Evolutionary conservation across 2,888 invertebrate genomes (phyloP).

Genomic region (Hydroisotoma schaefferi): DNA sequence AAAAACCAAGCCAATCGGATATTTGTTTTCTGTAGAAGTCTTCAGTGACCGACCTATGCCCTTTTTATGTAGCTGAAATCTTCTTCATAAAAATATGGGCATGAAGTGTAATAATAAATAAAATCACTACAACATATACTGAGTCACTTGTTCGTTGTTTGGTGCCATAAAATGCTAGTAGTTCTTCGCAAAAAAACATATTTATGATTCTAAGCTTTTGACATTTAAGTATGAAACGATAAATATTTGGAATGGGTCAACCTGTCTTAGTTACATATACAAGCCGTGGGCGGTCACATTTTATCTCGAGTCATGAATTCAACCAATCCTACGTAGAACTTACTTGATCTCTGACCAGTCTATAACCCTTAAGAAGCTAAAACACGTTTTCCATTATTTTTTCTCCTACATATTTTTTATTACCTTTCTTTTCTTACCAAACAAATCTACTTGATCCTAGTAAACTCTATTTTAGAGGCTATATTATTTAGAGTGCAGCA

Average conservation of each 20-base stretch:
- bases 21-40: too few relatives aligned
- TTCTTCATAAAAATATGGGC: too few relatives aligned
- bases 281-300: constrained; percentile 44
- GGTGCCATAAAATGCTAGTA: too few relatives aligned
- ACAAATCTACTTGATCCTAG: background rate
- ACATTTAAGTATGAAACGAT: constrained; percentile 39
- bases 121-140: too few relatives aligned
- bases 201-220: constrained; percentile 21
- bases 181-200: too few relatives aligned
- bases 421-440: background rate
- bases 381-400: background rate
- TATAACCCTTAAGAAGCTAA: constrained; percentile 2
- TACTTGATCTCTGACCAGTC: constrained; percentile 31
- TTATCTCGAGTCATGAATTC: constrained; percentile 40
- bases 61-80: too few relatives aligned
- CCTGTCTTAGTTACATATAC: constrained; percentile 32
- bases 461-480: background rate
- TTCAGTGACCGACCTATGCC: too few relatives aligned
- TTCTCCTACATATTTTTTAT: background rate
- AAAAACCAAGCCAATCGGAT: too few relatives aligned
- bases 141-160: too few relatives aligned
- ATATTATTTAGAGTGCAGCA: too few relatives aligned
- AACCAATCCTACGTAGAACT: constrained; percentile 38
- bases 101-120: too few relatives aligned
- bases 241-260: constrained; percentile 44